These are phyloP conservation scores for Crossaster papposus DNA, from an alignment of 53 echinoderm and acorn worm species.

Conservation along the genomic window DNA sequence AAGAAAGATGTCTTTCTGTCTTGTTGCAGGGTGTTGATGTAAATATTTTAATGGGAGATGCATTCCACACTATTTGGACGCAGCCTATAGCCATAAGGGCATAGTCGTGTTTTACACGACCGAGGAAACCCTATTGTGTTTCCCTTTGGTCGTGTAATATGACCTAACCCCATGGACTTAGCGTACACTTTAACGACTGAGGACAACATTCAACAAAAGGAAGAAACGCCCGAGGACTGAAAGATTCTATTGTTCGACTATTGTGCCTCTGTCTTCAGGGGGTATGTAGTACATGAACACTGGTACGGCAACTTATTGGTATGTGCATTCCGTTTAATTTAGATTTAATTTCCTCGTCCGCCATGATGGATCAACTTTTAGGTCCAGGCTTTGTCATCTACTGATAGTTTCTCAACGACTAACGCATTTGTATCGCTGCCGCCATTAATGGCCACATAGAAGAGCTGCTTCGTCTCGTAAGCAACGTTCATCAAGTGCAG, in stretches of 20 bases:
- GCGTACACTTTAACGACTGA: too few relatives aligned
- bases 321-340: background rate
- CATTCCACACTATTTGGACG: too few relatives aligned
- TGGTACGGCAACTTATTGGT: background rate
- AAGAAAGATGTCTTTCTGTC: background rate
- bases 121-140: too few relatives aligned
- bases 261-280: too few relatives aligned
- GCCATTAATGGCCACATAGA: slow-evolving; percentile 69
- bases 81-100: too few relatives aligned
- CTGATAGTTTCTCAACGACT: slow-evolving; percentile 73
- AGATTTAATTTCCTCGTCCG: background rate
- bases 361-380: background rate
- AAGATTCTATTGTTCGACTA: too few relatives aligned
- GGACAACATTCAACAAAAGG: too few relatives aligned
- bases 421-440: slow-evolving; percentile 59
- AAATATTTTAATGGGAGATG: background rate
- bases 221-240: too few relatives aligned
- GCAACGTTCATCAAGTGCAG: slow-evolving; percentile 79
- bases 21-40: background rate
- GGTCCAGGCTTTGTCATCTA: slow-evolving; percentile 33
- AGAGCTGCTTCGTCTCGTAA: slow-evolving; percentile 73
- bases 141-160: too few relatives aligned
- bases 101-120: too few relatives aligned
- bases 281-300: background rate
- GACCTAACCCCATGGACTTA: too few relatives aligned